A percentile compares a stretch with the other conserved stretches of the same genome.
These are phyloP conservation scores for Brachionus asplanchnoidis DNA, from an alignment of 1,140 invertebrate genomes.

Conservation along the genomic window DNA sequence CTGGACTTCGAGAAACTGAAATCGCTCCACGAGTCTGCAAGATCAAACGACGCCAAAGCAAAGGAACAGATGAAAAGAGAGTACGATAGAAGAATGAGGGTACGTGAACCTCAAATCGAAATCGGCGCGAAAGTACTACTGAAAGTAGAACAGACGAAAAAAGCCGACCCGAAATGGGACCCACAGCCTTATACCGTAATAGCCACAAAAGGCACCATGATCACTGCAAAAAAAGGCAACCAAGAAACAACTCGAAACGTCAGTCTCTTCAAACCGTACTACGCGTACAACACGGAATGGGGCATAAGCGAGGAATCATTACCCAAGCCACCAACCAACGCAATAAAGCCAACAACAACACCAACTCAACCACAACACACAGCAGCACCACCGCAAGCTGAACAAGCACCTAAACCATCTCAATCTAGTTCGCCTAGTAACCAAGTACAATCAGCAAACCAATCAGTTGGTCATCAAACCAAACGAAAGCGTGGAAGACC, in stretches of 20 bases:
- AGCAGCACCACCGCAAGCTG: neutral
- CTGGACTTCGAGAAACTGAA: no score
- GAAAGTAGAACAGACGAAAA: neutral
- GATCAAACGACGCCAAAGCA: no score
- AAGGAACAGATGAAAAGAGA: neutral
- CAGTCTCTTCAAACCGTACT: no score
- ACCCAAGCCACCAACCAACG: no score
- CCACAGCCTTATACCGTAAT: neutral
- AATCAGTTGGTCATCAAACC: no score
- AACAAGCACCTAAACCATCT: no score
- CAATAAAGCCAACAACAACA: neutral
- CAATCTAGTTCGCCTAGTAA: no score
- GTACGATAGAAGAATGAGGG: neutral
- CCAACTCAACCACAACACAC: neutral
- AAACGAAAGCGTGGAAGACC: neutral
- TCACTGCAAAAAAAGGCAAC: no score
- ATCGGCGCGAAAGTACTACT: neutral
- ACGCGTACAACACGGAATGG: no score
- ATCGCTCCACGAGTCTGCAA: no score
- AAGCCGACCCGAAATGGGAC: neutral
- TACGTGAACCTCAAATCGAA: neutral
- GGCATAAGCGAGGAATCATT: no score
- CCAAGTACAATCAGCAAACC: neutral
- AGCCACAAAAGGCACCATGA: neutral
- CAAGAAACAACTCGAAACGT: no score